Base-by-base conservation (phyloP, 2,113 vertebrate species). In the Indri indri region DNA sequence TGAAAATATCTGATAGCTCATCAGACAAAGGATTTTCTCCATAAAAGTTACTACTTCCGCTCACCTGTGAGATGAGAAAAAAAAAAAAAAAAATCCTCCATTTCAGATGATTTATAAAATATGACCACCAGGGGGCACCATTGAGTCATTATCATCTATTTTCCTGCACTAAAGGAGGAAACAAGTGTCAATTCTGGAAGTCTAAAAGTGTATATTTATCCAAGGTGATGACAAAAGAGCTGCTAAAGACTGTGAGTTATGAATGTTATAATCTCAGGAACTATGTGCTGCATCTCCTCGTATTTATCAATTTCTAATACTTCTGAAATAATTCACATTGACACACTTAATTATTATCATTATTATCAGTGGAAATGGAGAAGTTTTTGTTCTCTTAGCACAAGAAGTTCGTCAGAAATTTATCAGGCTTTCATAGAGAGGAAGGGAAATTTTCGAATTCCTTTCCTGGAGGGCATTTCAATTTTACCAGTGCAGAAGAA, bases 81-180 rank as follows among this genome's bases (percentile, higher is more conserved):
- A 18, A n/a, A n/a, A n/a, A 4, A 10, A 14, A 18, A 45, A 73
- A 37, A 76, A 65, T 7, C 20, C 6, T 61, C 42, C 11, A 34
- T 20, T 52, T 88, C 9, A 18, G 25, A 37, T 1, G 20, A 22
- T 0, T 34, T 93, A 45, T 61, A 40, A 16, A 32, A 68, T 6
- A 65, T 25, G 40, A 20, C 97, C 97, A 96, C 86, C 2, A 94
- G 98, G 68, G 96, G 98, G 97, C 92, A 97, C 5, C 65, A 92
- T 98, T 79, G 76, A 93, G 89, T 66, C 61, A 90, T 6, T 5
- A 50, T 8, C 14, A 30, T 65, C 30, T 8, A 14, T 50, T 70
- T 82, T 65, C 47, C 42, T 3, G 18, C 9, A 8, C 13, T 27
- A 47, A 54, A 57, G 5, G 4, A 30, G 7, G 4, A 7, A 34